Conservation (phyloP, 1,140 invertebrate genomes). For the Centruroides sculpturatus region DNA sequence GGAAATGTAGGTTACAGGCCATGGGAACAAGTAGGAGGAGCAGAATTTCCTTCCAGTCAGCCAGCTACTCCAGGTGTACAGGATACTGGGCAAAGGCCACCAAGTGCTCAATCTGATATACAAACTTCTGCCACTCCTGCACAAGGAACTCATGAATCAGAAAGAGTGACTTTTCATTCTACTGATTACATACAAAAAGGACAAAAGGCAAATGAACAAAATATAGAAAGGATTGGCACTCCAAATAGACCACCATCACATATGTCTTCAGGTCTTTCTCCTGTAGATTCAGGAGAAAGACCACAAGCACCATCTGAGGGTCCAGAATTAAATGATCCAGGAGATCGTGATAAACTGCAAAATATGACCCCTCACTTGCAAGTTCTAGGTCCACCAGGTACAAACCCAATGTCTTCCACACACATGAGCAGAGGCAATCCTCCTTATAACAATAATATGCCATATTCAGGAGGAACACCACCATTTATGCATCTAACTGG, state of each 20-base stretch:
- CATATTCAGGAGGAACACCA: background rate
- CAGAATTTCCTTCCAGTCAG: constrained; percentile 5
- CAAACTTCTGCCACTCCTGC: background rate
- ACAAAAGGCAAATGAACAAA: background rate
- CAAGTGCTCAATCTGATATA: constrained; percentile 9
- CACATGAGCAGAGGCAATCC: background rate
- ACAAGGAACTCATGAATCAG: constrained; percentile 1
- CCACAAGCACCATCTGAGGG: no score
- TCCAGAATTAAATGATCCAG: background rate
- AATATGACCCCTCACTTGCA: constrained; percentile 6
- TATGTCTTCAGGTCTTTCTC: constrained; percentile 10
- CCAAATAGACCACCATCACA: constrained; percentile 12
- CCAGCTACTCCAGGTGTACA: constrained; percentile 4
- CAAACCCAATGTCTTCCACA: background rate
- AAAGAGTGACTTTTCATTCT: background rate
- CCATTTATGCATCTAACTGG: constrained; percentile 5
- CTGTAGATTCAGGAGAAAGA: background rate
- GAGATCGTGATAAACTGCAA: constrained; percentile 2
- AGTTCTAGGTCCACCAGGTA: background rate
- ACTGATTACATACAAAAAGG: background rate
- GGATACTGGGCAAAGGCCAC: background rate
- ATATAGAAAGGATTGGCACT: constrained; percentile 2
- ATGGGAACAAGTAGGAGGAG: constrained; percentile 13
- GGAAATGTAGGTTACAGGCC: constrained; percentile 15
- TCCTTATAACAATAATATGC: constrained; percentile 9